Base-by-base conservation (phyloP, 2,888 invertebrate species). In the Phrixothrix hirtus region DNA sequence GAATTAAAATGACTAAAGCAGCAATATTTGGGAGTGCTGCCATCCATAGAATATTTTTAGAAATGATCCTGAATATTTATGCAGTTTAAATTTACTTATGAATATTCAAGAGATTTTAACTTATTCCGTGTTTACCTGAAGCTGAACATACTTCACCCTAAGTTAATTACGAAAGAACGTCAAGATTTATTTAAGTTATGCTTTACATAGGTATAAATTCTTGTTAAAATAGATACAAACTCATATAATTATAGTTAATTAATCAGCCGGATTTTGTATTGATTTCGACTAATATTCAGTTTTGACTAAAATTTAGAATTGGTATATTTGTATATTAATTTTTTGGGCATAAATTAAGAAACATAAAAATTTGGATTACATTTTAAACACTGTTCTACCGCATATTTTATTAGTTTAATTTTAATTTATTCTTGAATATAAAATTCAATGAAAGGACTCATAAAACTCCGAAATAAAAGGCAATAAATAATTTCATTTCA, bases 51-150 rank as follows among this genome's bases (percentile, higher is more conserved):
- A 52, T 52, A 56, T 57, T 60, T 60, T 56, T 54, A 44, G 56
- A 57, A 58, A 57, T 59, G 54, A 64, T 59, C 57, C 55, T 55
- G 55, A 53, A 59, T 60, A 61, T 60, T 62, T 62, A 60, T 62
- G 55, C 58, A 58, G 55, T 59, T 58, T 55, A 61, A 61, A 62
- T 59, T 63, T 52, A 57, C 59, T 64, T 60, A 64, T 64, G 62
- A 64, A 64, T 64, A 64, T 64, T 61, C 62, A 64, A 48, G 39
- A 58, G 55, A 55, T 57, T 58, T 57, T 54, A 59, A 59, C 56
- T 62, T 60, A 62, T 64, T 58, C 60, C 58, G 45, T 64, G 64
- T 64, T 64, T 64, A 64, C 61, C 59, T 64, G 58, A 61, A 62
- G 55, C 62, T 54, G 60, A 64, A 61, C 61, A 61, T 62, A 64